phyloP scores from a whole-genome alignment of 2,797 vertebrate species.

The Pelobates cultripes region DNA sequence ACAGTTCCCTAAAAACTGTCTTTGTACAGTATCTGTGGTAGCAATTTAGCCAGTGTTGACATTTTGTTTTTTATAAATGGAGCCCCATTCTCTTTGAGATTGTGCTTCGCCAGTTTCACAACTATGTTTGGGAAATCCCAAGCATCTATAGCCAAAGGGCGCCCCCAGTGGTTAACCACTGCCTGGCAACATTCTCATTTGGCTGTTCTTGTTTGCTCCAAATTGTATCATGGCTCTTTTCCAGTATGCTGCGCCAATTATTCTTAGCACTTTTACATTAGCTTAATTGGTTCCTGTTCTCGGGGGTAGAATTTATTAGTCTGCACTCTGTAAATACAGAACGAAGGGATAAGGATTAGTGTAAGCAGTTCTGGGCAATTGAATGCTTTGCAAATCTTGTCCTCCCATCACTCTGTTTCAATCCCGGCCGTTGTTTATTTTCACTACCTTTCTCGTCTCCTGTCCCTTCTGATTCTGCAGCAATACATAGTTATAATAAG shows the following conservation, averaged over 20 bases:
- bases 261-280: conserved; percentile 54
- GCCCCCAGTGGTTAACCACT: conserved; percentile 27
- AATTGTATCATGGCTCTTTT: conserved; percentile 42
- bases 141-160: neutral
- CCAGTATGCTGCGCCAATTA: conserved; percentile 51
- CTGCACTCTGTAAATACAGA: conserved; percentile 57
- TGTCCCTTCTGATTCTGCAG: neutral
- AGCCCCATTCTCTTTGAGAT: too few species aligned
- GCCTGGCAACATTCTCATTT: neutral
- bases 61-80: too few species aligned
- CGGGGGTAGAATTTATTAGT: conserved; percentile 58
- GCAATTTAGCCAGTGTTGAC: too few species aligned
- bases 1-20: too few species aligned
- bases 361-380: conserved; percentile 49
- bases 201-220: conserved; percentile 33
- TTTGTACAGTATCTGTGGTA: too few species aligned
- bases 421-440: conserved; percentile 16
- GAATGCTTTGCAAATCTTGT: conserved; percentile 33
- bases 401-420: conserved; percentile 19
- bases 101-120: too few species aligned
- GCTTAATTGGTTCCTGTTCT: conserved; percentile 60
- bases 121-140: conserved; percentile 3
- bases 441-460: neutral
- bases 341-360: conserved; percentile 48
- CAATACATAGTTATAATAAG: neutral